A percentile compares a stretch with the other conserved stretches of the same genome.
These are phyloP conservation scores for Casuarius casuarius DNA, from an alignment of 2,113 vertebrate genomes.

Conservation along the genomic window DNA sequence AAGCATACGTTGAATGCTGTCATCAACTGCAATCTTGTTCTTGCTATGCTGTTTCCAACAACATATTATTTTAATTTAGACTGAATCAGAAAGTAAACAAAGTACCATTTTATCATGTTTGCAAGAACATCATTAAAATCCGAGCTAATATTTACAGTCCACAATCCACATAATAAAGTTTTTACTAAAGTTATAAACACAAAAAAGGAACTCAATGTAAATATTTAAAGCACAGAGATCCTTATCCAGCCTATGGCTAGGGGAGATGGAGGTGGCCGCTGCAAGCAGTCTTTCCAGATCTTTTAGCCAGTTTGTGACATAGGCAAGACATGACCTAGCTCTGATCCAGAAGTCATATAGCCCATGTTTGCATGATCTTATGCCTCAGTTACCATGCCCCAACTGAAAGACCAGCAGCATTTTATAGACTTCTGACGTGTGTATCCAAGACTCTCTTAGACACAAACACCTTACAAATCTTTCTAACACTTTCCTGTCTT, in stretches of 20 bases:
- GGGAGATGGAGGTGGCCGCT: background rate
- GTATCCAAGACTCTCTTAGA: background rate
- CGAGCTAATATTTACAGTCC: slow-evolving; percentile 52
- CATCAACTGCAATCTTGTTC: background rate
- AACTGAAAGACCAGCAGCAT: background rate
- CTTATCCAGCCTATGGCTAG: background rate
- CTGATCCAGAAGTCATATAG: background rate
- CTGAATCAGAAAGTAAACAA: background rate
- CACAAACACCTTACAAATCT: background rate
- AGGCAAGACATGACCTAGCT: background rate
- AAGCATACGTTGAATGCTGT: background rate
- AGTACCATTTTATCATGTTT: slow-evolving; percentile 1
- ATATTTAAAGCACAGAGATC: slow-evolving; percentile 43
- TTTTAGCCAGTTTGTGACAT: background rate
- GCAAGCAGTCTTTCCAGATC: background rate
- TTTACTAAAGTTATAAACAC: slow-evolving; percentile 4
- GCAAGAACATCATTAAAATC: slow-evolving; percentile 30
- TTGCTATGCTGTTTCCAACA: background rate
- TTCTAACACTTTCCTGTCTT: background rate
- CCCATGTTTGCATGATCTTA: background rate
- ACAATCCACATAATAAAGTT: background rate
- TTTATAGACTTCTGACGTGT: background rate
- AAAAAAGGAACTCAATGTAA: background rate
- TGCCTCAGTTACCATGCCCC: background rate
- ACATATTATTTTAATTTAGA: slow-evolving; percentile 41